Evolutionary conservation across 2,113 vertebrate genomes (phyloP).

Genomic region (Campylomormyrus numenius): DNA sequence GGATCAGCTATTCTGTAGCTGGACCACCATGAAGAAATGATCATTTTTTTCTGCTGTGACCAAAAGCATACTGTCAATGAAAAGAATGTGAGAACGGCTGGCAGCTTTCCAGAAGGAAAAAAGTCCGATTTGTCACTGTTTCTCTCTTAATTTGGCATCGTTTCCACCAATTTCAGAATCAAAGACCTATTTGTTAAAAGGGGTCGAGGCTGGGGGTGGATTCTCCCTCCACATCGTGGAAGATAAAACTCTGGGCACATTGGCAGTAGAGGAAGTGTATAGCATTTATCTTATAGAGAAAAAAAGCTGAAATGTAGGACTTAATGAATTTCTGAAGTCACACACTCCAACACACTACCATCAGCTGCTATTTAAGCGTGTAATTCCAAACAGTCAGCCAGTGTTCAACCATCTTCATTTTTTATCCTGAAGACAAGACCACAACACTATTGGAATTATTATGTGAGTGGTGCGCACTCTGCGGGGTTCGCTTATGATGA

Average conservation of each 20-base stretch:
- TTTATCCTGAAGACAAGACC: neutral
- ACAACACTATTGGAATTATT: neutral
- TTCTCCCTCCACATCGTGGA: neutral
- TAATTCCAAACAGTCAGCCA: neutral
- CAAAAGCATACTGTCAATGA: neutral
- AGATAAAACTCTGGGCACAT: neutral
- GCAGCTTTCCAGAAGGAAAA: neutral
- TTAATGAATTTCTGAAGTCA: neutral
- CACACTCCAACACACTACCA: neutral
- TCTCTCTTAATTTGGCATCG: conserved; percentile 21
- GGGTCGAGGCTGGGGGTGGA: neutral
- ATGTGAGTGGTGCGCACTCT: neutral
- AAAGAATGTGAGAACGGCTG: neutral
- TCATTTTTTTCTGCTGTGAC: neutral
- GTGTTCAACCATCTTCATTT: neutral
- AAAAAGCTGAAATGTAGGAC: neutral
- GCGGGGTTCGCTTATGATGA: neutral
- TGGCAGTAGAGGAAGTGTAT: neutral
- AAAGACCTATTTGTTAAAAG: neutral
- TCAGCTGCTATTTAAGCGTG: neutral
- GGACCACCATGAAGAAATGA: neutral
- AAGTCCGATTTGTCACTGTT: neutral
- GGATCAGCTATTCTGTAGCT: neutral
- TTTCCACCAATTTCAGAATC: neutral
- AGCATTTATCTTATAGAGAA: neutral